Evolutionary conservation across 2,113 vertebrate species (phyloP).

Genomic region (Passer montanus): DNA sequence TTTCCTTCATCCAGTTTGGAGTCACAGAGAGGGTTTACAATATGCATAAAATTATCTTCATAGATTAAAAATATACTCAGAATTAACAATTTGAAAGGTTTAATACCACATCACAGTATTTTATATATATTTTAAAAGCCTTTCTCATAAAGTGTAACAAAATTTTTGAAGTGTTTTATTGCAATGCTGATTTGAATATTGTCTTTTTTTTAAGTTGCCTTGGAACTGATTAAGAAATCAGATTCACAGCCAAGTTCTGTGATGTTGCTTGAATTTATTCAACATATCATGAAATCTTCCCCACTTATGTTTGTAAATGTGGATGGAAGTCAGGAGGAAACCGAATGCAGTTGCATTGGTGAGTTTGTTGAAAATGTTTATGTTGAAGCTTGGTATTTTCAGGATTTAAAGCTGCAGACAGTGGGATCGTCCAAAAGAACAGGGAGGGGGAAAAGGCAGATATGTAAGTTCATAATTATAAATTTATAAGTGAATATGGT

Average conservation of each 20-base stretch:
- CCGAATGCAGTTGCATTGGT: conserved; percentile 83
- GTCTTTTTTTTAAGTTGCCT: conserved; percentile 78
- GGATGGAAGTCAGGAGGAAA: conserved; percentile 78
- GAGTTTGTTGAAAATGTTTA: conserved; percentile 12
- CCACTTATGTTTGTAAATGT: conserved; percentile 93
- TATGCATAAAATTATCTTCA: neutral
- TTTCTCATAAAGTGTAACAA: neutral
- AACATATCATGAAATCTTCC: conserved; percentile 95
- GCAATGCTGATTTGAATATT: neutral
- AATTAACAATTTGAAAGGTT: neutral
- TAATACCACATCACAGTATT: neutral
- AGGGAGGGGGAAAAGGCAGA: neutral
- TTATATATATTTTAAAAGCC: neutral
- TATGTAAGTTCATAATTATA: fast-evolving
- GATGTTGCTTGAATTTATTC: conserved; percentile 97
- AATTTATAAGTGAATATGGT: neutral
- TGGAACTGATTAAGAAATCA: conserved; percentile 91
- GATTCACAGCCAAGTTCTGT: conserved; percentile 92
- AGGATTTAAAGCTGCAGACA: neutral
- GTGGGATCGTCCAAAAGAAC: neutral
- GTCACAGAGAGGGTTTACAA: neutral
- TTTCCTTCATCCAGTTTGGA: neutral
- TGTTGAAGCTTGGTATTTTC: neutral
- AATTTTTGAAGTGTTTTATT: neutral
- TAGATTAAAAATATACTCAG: neutral